Evolutionary conservation across 2,113 vertebrate species (phyloP).

Genomic region (Oxyura jamaicensis): DNA sequence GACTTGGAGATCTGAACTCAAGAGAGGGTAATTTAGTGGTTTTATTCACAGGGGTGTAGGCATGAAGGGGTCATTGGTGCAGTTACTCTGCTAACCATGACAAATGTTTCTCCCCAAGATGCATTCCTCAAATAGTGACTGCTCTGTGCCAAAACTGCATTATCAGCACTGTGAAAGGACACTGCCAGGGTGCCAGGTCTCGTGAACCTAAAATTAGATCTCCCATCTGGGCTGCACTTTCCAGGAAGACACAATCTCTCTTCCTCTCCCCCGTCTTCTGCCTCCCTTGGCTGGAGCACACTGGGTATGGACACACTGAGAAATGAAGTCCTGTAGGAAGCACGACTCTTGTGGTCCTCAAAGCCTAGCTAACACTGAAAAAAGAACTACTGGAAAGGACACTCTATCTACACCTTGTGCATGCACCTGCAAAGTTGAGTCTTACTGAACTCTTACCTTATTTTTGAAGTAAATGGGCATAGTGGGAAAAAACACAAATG

Average conservation of each 20-base stretch:
- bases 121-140: conserved; percentile 4
- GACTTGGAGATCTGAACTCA: not conserved
- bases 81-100: not conserved
- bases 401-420: not conserved
- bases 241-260: not conserved
- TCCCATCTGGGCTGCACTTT: conserved; percentile 42
- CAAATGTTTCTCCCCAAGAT: not conserved
- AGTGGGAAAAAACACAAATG: not conserved
- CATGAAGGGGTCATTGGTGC: not conserved
- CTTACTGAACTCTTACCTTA: not conserved
- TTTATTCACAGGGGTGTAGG: not conserved
- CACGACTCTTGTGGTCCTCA: not conserved
- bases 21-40: not conserved
- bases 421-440: not conserved
- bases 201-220: conserved; percentile 67
- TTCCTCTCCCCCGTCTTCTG: rapidly evolving
- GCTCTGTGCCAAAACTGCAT: not conserved
- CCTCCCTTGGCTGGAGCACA: not conserved
- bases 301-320: not conserved
- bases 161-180: conserved; percentile 54
- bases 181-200: conserved; percentile 46
- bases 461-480: not conserved
- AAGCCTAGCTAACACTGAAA: not conserved
- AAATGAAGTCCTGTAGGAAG: not conserved
- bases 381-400: not conserved